Base-by-base conservation (phyloP, 2,797 vertebrate species). In the Spea hammondii region DNA sequence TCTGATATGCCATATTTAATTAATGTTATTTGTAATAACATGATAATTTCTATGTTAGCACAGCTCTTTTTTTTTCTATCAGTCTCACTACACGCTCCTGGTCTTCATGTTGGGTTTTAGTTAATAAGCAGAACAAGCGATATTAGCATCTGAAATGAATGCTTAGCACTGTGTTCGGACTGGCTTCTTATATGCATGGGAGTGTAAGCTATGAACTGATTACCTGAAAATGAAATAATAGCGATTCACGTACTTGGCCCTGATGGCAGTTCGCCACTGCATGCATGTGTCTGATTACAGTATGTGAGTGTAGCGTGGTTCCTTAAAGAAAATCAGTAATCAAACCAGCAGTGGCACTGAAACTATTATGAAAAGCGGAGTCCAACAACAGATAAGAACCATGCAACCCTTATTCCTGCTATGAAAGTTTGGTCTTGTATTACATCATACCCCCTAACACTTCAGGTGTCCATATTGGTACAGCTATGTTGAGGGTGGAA, bases 91-190 rank as follows among this genome's bases (percentile, higher is more conserved):
- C 44, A 49, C 11, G 64, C 64, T 65, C 32, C 32, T 46, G 64
- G 46, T 65, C 45, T 67, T 48, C 65, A 67, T 48, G 65, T 67
- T 48, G 45, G 65, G 46, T 67, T 67, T 48, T 10, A 49, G 48
- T 67, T 12, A 48, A 13, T 13, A 49, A 48, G 46, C 11, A 67
- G 64, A 65, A 32, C 32, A 65, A 65, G 44, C 44, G 8, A 11
- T 65, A 46, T 65, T 65, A 11, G 64, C 64, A 65, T 45, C 64
- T 47, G 4, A 44, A 17, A 64, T 64, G 17, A 44, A 17, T 13
- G 17, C 32, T 64, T 64, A 64, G 14, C 17, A 2, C 60, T 3
- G 4, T 64, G 60, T 59, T 12, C 55, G 0, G 55, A 59, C 12
- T 59, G 55, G 60, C 32, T 59, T 12, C 5, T 17, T 64, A 64